These are phyloP conservation scores for Pseudomyrmex pallidus DNA, from an alignment of 1,140 invertebrate genomes.

Conservation along the genomic window DNA sequence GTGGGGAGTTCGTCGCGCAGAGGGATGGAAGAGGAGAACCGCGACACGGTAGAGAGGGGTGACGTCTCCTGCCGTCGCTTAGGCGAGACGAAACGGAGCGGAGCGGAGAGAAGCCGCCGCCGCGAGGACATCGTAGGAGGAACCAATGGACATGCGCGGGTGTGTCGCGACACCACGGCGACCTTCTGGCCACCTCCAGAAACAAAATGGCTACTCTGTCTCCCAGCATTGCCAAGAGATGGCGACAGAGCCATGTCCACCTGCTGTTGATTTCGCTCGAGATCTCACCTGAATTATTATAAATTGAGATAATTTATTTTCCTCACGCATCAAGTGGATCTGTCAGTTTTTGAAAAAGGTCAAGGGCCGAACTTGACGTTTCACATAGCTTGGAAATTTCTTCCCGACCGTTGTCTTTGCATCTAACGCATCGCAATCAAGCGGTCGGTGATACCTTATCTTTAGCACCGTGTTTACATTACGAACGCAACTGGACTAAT, in stretches of 20 bases:
- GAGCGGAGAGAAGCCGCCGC: constrained; percentile 58
- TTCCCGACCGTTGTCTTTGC: too few species aligned
- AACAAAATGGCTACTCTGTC: constrained; percentile 84
- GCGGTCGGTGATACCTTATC: constrained; percentile 28
- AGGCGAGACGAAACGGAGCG: constrained; percentile 52
- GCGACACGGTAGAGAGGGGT: constrained; percentile 39
- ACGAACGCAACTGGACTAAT: constrained; percentile 6
- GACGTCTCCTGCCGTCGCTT: constrained; percentile 39
- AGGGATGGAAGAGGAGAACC: constrained; percentile 41
- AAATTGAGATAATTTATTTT: too few species aligned
- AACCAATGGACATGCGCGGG: constrained; percentile 85
- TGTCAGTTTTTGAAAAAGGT: too few species aligned
- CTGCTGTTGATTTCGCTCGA: not conserved
- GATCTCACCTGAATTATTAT: not conserved
- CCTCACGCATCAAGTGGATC: too few species aligned
- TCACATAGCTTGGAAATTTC: not conserved
- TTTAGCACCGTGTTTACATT: constrained; percentile 14
- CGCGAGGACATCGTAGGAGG: constrained; percentile 80
- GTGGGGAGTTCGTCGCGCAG: constrained; percentile 27
- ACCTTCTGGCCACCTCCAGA: constrained; percentile 85
- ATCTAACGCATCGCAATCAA: too few species aligned
- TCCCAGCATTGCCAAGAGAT: constrained; percentile 78
- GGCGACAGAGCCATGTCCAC: constrained; percentile 76
- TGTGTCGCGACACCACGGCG: constrained; percentile 84
- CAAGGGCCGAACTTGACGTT: too few species aligned